Evolutionary conservation across 2,113 vertebrate genomes (phyloP).

Genomic region (Rhombomys opimus): DNA sequence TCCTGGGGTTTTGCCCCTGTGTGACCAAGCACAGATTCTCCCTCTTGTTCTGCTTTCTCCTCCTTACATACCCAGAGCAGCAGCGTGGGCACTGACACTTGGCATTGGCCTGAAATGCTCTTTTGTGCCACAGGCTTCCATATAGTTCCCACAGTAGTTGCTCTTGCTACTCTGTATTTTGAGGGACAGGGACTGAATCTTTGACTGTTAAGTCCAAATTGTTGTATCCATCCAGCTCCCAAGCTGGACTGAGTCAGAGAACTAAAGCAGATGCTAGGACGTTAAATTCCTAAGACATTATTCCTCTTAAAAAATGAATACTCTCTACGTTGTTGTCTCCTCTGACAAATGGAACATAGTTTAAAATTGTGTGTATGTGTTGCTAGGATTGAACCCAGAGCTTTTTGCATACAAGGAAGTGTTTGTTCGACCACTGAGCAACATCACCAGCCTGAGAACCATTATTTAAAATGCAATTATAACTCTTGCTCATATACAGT

Average conservation of each 20-base stretch:
- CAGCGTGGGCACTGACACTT: neutral
- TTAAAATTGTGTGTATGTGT: neutral
- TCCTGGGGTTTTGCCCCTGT: neutral
- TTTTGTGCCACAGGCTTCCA: neutral
- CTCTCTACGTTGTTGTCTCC: neutral
- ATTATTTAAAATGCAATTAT: neutral
- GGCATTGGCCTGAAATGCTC: neutral
- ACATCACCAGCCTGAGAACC: neutral
- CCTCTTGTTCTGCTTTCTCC: too few relatives aligned
- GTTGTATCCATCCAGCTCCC: neutral
- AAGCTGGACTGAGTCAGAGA: neutral
- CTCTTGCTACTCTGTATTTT: neutral
- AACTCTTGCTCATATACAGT: neutral
- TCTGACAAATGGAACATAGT: neutral
- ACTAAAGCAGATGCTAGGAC: neutral
- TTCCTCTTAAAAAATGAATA: neutral
- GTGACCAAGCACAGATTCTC: accelerated
- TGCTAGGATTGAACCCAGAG: neutral
- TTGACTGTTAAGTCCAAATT: neutral
- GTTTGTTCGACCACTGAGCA: neutral
- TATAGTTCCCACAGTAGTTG: neutral
- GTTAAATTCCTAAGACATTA: neutral
- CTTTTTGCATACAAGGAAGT: neutral
- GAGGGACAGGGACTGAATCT: neutral
- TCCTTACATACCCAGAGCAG: neutral